Evolutionary conservation across 2,888 invertebrate species (phyloP).

Genomic region (Melieria picta): DNA sequence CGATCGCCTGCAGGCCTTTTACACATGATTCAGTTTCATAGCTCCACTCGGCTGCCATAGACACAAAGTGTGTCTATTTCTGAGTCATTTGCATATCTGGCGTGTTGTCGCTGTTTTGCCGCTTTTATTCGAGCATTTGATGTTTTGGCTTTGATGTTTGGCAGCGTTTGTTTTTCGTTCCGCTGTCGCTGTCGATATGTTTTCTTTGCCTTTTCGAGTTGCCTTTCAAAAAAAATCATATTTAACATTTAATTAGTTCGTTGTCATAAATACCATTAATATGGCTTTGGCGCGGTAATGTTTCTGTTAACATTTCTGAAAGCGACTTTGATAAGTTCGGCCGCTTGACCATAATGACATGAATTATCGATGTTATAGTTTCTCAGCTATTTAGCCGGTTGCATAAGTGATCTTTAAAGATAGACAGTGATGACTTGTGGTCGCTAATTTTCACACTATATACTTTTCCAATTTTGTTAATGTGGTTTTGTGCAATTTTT

Average conservation of each 20-base stretch:
- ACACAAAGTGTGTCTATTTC: not conserved
- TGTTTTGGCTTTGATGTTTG: slow-evolving; percentile 6
- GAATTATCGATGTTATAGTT: slow-evolving; percentile 25
- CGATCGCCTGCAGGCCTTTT: slow-evolving; percentile 42
- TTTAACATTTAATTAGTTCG: slow-evolving; percentile 33
- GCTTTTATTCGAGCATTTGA: not conserved
- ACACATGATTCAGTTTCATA: slow-evolving; percentile 36
- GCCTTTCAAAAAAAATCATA: slow-evolving; percentile 10
- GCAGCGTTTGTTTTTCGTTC: not conserved
- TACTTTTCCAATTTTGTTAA: no score
- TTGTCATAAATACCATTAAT: slow-evolving; percentile 44
- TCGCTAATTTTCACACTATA: no score
- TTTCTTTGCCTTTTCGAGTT: not conserved
- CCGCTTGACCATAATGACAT: slow-evolving; percentile 9
- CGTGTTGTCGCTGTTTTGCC: not conserved
- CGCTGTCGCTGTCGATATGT: not conserved
- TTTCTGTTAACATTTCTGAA: no score
- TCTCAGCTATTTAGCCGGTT: not conserved
- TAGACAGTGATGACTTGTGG: no score
- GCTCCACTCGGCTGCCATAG: not conserved
- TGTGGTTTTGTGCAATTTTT: no score
- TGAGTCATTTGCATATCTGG: slow-evolving; percentile 28
- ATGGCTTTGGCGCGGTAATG: not conserved
- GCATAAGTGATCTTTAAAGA: no score
- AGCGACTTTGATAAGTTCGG: not conserved